Conservation (phyloP, 2,113 vertebrate genomes). For the Zapornia atra region DNA sequence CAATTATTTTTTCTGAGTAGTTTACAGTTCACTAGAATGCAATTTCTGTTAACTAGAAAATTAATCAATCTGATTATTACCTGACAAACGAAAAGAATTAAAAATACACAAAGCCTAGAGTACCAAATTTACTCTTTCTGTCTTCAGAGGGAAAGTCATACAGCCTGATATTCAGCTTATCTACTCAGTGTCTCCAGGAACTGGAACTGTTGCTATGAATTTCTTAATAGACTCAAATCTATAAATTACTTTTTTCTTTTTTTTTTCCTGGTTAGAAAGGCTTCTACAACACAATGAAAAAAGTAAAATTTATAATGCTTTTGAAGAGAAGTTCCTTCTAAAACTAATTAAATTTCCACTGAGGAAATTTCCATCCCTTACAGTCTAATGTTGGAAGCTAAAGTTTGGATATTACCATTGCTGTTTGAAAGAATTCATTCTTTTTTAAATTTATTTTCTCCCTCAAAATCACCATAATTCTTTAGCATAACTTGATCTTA, state of each 20-base stretch:
- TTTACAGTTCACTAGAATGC: conserved; percentile 13
- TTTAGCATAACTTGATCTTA: not conserved
- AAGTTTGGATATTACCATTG: not conserved
- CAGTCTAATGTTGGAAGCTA: not conserved
- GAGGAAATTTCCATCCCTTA: not conserved
- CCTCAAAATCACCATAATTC: not conserved
- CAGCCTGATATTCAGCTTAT: not conserved
- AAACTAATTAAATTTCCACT: not conserved
- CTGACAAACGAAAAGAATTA: not conserved
- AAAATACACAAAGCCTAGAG: not conserved
- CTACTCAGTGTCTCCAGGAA: not conserved
- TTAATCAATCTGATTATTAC: conserved; percentile 53
- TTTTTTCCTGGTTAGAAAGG: not conserved
- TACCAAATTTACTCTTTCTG: not conserved
- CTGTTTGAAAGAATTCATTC: not conserved
- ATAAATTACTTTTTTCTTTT: not conserved
- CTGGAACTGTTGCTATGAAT: not conserved
- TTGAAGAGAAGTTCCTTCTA: not conserved
- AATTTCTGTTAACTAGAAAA: conserved; percentile 41
- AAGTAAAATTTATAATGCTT: not conserved
- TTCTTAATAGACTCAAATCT: not conserved
- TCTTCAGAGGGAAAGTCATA: not conserved
- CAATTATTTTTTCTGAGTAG: conserved; percentile 38
- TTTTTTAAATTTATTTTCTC: not conserved
- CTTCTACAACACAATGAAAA: not conserved